phyloP scores from a whole-genome alignment of 2,113 vertebrate species.

The Pyrgilauda ruficollis region DNA sequence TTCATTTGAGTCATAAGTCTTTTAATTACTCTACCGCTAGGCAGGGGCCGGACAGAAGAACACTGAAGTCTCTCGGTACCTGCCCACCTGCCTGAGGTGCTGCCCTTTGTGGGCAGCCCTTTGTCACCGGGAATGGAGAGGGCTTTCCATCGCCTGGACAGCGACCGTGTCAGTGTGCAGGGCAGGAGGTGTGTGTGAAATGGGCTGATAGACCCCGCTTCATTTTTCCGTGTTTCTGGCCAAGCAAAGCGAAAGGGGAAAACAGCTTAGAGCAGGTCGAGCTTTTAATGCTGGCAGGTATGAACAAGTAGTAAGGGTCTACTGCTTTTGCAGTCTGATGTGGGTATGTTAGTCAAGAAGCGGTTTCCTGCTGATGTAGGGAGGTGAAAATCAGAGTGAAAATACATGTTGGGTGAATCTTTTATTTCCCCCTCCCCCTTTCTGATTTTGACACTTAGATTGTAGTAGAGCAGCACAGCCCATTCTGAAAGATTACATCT shows the following conservation, averaged over 20 bases:
- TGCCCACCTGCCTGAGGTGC: not conserved
- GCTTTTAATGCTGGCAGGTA: not conserved
- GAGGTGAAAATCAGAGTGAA: not conserved
- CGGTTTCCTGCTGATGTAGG: not conserved
- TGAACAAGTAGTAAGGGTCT: not conserved
- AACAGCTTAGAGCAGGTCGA: not conserved
- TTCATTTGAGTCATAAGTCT: fast-evolving
- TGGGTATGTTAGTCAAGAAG: not conserved
- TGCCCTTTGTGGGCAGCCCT: not conserved
- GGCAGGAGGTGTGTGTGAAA: fast-evolving
- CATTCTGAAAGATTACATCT: not conserved
- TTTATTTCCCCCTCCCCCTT: fast-evolving
- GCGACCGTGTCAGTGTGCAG: fast-evolving
- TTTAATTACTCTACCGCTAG: fast-evolving
- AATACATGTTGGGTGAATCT: not conserved
- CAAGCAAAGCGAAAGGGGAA: not conserved
- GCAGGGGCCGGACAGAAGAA: not conserved
- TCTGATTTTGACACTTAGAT: not conserved
- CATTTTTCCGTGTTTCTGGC: not conserved
- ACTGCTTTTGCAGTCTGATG: fast-evolving
- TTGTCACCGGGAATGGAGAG: fast-evolving
- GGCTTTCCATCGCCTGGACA: fast-evolving
- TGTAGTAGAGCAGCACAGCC: not conserved
- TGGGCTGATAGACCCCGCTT: fast-evolving
- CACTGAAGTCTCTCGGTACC: fast-evolving